phyloP scores from a whole-genome alignment of 1,140 invertebrate species.

The Nixonia krombeini region DNA sequence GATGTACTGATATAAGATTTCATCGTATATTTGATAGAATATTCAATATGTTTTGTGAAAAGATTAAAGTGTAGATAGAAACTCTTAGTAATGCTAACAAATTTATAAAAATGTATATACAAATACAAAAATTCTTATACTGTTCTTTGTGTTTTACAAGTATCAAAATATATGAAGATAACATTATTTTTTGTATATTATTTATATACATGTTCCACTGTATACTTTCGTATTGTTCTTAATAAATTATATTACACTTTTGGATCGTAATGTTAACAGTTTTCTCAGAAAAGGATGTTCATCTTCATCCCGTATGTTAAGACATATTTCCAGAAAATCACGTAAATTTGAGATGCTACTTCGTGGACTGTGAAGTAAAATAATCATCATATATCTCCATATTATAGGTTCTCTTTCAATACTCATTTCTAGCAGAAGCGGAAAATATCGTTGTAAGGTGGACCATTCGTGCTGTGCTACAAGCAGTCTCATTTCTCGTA shows the following conservation, averaged over 20 bases:
- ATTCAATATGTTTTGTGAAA: not conserved
- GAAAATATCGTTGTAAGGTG: conserved; percentile 31
- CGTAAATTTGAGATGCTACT: conserved; percentile 11
- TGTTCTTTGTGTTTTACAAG: not conserved
- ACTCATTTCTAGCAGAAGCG: conserved; percentile 15
- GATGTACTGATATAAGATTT: not conserved
- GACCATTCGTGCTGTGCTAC: conserved; percentile 36
- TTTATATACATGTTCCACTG: too few relatives aligned
- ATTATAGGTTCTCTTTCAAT: conserved; percentile 25
- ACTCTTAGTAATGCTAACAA: not conserved
- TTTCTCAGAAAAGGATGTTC: not conserved
- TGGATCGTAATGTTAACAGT: not conserved
- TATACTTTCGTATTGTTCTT: too few relatives aligned
- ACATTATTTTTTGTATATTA: not conserved
- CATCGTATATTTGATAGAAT: not conserved
- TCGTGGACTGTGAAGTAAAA: conserved; percentile 30
- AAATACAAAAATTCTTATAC: not conserved
- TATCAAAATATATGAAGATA: conserved; percentile 3
- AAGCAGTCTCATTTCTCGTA: conserved; percentile 26
- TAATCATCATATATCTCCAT: conserved; percentile 38
- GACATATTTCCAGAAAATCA: conserved; percentile 33
- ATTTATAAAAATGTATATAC: not conserved
- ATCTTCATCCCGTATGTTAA: conserved; percentile 16
- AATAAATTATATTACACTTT: not conserved
- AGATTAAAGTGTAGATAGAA: conserved; percentile 4